Percentiles rank a stretch among this genome's conserved stretches.
These are phyloP conservation scores for Stigmatopora nigra DNA, from an alignment of 2,113 vertebrate species.

Conservation along the genomic window DNA sequence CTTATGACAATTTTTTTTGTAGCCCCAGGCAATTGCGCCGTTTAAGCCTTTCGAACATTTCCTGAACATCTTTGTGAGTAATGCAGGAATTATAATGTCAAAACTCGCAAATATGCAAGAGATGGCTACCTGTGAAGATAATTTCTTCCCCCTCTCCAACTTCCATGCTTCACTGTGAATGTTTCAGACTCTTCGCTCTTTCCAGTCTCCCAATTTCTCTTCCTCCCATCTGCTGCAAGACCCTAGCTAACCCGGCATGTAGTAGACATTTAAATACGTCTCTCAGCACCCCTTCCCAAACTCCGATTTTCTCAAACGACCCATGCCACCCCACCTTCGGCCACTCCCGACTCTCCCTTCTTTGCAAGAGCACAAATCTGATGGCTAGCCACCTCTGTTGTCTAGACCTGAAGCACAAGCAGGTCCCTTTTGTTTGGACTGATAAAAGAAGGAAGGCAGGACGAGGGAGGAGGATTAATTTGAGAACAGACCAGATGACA, in stretches of 20 bases:
- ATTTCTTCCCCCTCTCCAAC: conserved; percentile 12
- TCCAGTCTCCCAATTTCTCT: conserved; percentile 34
- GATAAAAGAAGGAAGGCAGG: conserved; percentile 73
- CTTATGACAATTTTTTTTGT: no score
- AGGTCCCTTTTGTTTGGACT: conserved; percentile 71
- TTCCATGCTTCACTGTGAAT: conserved; percentile 22
- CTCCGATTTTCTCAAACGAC: conserved; percentile 11
- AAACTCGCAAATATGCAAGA: neutral
- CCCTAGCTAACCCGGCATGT: conserved; percentile 56
- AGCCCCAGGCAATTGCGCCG: no score
- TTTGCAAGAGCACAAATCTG: conserved; percentile 44
- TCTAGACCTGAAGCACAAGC: conserved; percentile 64
- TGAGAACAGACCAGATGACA: conserved; percentile 73
- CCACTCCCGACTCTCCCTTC: conserved; percentile 27
- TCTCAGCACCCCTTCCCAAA: conserved; percentile 30
- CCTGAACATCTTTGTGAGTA: neutral
- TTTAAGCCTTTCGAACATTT: neutral
- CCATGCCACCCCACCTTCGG: conserved; percentile 2
- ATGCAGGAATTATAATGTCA: neutral
- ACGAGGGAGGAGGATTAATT: conserved; percentile 76
- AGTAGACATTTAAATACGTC: conserved; percentile 40
- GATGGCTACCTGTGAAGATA: no score
- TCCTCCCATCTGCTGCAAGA: conserved; percentile 57
- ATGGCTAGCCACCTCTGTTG: conserved; percentile 59
- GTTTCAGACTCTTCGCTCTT: conserved; percentile 36